These are phyloP conservation scores for Microchrysa polita DNA, from an alignment of 2,888 invertebrate genomes.

Conservation along the genomic window DNA sequence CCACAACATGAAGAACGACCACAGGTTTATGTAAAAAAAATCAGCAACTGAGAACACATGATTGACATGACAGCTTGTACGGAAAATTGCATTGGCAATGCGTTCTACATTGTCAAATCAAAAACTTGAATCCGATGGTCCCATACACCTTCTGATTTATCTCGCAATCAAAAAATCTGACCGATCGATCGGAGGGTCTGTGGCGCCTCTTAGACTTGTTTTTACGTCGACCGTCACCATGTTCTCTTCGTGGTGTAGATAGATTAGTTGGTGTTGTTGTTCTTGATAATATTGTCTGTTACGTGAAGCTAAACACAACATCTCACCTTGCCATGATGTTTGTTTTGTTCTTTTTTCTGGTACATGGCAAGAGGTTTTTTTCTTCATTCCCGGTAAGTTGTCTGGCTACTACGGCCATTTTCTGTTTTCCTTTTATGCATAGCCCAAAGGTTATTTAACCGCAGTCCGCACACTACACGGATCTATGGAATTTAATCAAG, in stretches of 20 bases:
- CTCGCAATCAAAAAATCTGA: no score
- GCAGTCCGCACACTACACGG: neutral
- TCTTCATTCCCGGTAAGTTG: conserved; percentile 1
- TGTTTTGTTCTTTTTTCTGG: conserved; percentile 10
- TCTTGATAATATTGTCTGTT: neutral
- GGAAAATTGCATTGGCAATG: no score
- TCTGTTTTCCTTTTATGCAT: conserved; percentile 27
- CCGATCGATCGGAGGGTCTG: no score
- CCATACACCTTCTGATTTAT: no score
- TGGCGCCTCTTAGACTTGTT: no score
- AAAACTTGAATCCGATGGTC: no score
- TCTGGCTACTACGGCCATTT: conserved; percentile 6
- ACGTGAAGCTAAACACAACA: conserved; percentile 11
- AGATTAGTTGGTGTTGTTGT: neutral
- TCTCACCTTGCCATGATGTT: conserved; percentile 30
- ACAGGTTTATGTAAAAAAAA: no score
- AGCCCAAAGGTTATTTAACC: conserved; percentile 23
- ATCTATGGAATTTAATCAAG: conserved; percentile 35
- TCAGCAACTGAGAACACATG: no score
- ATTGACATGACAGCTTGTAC: no score
- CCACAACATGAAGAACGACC: no score
- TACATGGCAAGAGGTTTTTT: neutral
- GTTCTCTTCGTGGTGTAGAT: neutral
- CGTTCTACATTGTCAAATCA: no score
- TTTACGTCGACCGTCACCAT: neutral